Percentiles rank a stretch among this genome's conserved stretches.
These are phyloP conservation scores for Amblyjoppa fuscipennis DNA, from an alignment of 2,888 invertebrate genomes.

Conservation along the genomic window DNA sequence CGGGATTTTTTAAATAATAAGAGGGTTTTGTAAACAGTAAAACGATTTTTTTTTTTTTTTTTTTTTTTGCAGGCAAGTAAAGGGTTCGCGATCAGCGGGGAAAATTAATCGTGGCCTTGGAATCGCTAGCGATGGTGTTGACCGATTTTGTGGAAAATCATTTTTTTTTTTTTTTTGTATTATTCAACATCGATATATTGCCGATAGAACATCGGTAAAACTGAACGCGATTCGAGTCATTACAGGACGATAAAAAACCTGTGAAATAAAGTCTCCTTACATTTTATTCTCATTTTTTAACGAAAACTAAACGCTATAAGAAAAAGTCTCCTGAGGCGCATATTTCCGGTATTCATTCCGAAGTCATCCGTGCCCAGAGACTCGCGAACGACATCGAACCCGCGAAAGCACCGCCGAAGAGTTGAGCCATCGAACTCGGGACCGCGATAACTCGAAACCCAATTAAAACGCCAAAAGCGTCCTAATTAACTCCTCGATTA, in stretches of 20 bases:
- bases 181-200: no score
- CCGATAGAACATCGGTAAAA: neutral
- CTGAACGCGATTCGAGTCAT: neutral
- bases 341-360: neutral
- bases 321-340: neutral
- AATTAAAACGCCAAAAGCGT: constrained; percentile 83
- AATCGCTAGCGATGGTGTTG: no score
- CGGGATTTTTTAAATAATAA: no score
- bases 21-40: no score
- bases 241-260: neutral
- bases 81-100: no score
- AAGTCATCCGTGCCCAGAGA: neutral
- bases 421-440: constrained; percentile 15
- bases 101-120: no score
- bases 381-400: neutral
- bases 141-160: no score
- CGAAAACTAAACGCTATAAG: no score
- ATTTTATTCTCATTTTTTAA: no score
- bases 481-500: constrained; percentile 85
- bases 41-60: no score
- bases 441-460: constrained; percentile 70
- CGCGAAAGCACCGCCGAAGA: constrained; percentile 12
- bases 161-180: no score
- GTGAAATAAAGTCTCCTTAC: neutral
- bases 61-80: no score